Evolutionary conservation across 2,888 invertebrate species (phyloP), one percentile per base, ranked within the genome.

Genomic region (Lumbricus terrestris): DNA sequence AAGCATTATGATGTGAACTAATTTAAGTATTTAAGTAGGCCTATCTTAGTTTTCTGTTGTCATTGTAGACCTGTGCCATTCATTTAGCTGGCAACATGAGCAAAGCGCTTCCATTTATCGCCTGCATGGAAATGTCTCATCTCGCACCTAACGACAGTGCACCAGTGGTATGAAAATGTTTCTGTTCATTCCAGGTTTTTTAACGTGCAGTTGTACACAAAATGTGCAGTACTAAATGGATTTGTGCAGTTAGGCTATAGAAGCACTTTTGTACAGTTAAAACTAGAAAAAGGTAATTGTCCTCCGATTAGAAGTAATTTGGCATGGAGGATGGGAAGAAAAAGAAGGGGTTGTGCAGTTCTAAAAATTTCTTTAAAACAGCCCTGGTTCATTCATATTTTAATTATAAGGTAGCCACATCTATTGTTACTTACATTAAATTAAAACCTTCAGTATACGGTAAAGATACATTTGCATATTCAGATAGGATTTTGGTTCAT

Each of bases 31-130:
- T 40, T 15, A 40, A 40, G 40, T 11, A 40, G 0, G 42, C 40
- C 20, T 20, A n/a, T 35, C 5, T 23, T 38, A 40, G 2, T 42
- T 54, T 16, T 47, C 42, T 69, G 20, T 20, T 33, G 23, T 29
- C 23, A 16, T 82, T 88, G 42, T 93, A 95, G 94, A 94, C 94
- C 0, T 95, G 95, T 93, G 93, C 94, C 23, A 93, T 95, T 20
- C 89, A 93, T 88, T 38, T 93, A n/a, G 92, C 93, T 54, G 91
- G 93, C 89, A 92, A 93, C 38, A 89, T 90, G 1, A 93, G 85
- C 37, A 34, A 37, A 5, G 85, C 93, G 91, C 93, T 94, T 38
- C 93, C 94, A 13, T 95, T 94, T 91, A 93, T 95, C 37, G 88
- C 93, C 91, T 95, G 95, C 90, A 94, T 94, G 92, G 94, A 95